Evolutionary conservation across 2,797 vertebrate genomes (phyloP).

Genomic region (Sibirionetta formosa): DNA sequence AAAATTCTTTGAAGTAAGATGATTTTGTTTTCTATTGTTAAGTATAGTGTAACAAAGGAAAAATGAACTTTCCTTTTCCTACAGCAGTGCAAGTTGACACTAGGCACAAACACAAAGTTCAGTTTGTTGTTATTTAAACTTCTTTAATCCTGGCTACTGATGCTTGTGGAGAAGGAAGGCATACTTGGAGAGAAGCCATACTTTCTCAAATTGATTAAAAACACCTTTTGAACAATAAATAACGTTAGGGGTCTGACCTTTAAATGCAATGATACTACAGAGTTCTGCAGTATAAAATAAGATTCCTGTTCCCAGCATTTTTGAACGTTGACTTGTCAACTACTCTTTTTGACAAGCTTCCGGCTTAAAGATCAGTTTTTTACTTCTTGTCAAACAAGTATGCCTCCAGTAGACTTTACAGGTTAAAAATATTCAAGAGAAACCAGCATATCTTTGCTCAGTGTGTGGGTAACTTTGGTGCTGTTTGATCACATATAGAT

Average conservation of each 20-base stretch:
- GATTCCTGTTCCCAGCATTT: conserved; percentile 31
- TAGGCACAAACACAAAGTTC: conserved; percentile 23
- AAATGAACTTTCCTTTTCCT: conserved; percentile 1
- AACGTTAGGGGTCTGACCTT: conserved; percentile 27
- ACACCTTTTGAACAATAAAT: conserved; percentile 59
- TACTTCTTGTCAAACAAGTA: conserved; percentile 54
- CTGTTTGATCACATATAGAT: conserved; percentile 58
- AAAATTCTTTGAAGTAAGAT: background rate
- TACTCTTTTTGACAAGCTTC: conserved; percentile 49
- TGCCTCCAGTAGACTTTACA: conserved; percentile 37
- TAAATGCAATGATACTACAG: conserved; percentile 19
- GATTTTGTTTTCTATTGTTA: background rate
- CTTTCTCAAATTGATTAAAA: conserved; percentile 65
- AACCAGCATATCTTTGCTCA: conserved; percentile 16
- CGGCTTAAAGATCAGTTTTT: conserved; percentile 6
- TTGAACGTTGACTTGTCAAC: conserved; percentile 21
- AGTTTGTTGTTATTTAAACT: conserved; percentile 53
- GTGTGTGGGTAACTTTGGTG: background rate
- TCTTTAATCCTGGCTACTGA: conserved; percentile 53
- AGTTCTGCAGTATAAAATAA: background rate
- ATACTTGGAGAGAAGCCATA: conserved; percentile 54
- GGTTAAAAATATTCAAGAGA: conserved; percentile 46
- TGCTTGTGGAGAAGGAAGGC: conserved; percentile 48
- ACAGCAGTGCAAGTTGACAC: background rate
- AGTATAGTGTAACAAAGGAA: background rate